A percentile compares a stretch with the other conserved stretches of the same genome.
phyloP scores from a whole-genome alignment of 2,797 vertebrate genomes.

The Eurystomus glaucurus region DNA sequence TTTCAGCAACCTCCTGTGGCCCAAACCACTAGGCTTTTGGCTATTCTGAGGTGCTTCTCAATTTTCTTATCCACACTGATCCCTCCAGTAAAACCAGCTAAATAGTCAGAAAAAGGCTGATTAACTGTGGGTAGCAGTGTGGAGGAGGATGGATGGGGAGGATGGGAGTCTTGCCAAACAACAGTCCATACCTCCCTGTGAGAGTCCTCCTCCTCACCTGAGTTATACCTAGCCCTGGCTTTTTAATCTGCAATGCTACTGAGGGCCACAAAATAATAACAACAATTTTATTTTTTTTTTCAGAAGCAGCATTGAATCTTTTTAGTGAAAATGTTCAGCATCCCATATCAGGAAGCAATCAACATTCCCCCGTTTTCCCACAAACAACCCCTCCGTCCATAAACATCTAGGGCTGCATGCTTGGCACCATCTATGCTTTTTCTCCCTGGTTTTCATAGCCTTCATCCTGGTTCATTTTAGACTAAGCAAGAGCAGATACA shows the following conservation, averaged over 20 bases:
- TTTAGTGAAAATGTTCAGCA: not conserved
- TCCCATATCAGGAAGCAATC: not conserved
- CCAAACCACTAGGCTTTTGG: not conserved
- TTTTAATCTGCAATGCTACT: not conserved
- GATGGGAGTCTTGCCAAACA: not conserved
- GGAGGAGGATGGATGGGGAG: not conserved
- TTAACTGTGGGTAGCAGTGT: not conserved
- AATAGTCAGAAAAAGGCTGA: not conserved
- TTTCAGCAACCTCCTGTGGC: not conserved
- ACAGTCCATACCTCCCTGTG: not conserved
- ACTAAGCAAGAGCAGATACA: not conserved
- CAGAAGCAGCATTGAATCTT: not conserved
- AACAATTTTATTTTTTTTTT: not conserved
- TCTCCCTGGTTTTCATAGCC: not conserved
- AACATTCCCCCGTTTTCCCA: not conserved
- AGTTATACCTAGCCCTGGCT: not conserved
- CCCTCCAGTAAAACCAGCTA: not conserved
- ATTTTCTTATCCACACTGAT: not conserved
- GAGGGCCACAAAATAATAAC: not conserved
- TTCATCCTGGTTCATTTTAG: not conserved
- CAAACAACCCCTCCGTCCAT: accelerated
- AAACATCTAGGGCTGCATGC: not conserved
- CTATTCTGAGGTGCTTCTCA: constrained; percentile 7
- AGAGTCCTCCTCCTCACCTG: not conserved
- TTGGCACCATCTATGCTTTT: accelerated